Base-by-base conservation (phyloP, 2,797 vertebrate genomes). In the Champsocephalus gunnari region DNA sequence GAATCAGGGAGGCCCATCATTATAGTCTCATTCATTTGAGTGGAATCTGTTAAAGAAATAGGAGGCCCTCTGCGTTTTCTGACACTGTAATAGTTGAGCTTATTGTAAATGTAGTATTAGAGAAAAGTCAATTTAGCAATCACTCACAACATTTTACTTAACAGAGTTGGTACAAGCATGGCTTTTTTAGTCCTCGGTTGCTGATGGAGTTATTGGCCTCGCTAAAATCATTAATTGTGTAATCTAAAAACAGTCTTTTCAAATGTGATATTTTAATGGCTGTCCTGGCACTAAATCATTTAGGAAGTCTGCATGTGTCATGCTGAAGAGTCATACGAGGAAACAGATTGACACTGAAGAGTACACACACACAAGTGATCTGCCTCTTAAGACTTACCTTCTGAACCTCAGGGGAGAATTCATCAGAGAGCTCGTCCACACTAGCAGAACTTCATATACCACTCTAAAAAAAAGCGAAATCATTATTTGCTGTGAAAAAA, bases 401-500 rank as follows among this genome's bases (percentile, higher is more conserved):
- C 19, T 49, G 19, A 58, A 32, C 16, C 63, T 53, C 55, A n/a
- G 7, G 9, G 60, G 48, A 41, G 4, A 61, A 38, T 38, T 53
- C 55, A n/a, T 7, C n/a, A 70, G 48, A 41, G 12, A 61, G 24
- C 49, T 21, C 12, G 32, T 5, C 3, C 13, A 34, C n/a, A 2
- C 17, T n/a, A 32, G 0, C 34, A 2, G n/a, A 5, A 7, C 6
- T 2, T 2, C 24, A 19, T 19, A 49, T 14, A 28, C 21, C 32
- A 12, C 16, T 44, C 38, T 43, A 21, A 71, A 56, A 78, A n/a
- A 45, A n/a, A 71, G 12, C 10, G 8, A 14, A 50, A 60, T 64
- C 2, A 2, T 9, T n/a, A 34, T 65, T 48, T 21, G 5, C 24
- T 38, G 2, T 54, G 19, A 55, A 19, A 55, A 60, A 45, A 44